Conservation (phyloP, 2,113 vertebrate species). For the Motacilla alba region DNA sequence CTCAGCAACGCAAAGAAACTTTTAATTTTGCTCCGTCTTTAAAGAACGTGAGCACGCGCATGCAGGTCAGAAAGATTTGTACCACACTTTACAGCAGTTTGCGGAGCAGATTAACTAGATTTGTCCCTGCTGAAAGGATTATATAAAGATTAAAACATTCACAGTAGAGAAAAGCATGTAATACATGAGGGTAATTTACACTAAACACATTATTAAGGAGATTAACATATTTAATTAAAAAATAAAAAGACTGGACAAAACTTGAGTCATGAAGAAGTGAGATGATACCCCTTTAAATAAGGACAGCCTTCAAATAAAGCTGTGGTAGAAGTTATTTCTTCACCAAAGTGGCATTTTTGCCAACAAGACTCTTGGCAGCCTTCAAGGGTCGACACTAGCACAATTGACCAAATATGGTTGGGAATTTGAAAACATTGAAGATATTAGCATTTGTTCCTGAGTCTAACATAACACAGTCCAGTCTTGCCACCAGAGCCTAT, state of each 20-base stretch:
- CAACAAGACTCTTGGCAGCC: constrained; percentile 76
- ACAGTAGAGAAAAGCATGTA: constrained; percentile 14
- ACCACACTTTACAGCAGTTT: constrained; percentile 9
- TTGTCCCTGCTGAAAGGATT: constrained; percentile 35
- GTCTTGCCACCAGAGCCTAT: constrained; percentile 67
- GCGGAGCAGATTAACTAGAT: background rate
- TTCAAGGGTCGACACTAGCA: constrained; percentile 40
- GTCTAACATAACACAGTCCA: constrained; percentile 74
- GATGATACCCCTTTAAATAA: constrained; percentile 38
- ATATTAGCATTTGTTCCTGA: constrained; percentile 74
- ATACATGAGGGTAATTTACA: background rate
- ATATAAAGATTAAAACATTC: constrained; percentile 39
- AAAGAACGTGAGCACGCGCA: background rate
- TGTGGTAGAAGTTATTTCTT: constrained; percentile 65
- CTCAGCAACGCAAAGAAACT: background rate
- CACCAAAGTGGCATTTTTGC: constrained; percentile 77
- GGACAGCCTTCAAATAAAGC: constrained; percentile 52
- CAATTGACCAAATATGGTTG: constrained; percentile 78
- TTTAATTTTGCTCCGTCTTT: background rate
- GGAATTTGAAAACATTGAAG: constrained; percentile 74
- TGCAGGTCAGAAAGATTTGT: constrained; percentile 13
- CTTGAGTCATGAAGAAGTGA: background rate
- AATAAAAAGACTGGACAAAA: background rate
- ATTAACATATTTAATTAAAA: constrained; percentile 24
- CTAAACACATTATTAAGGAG: constrained; percentile 19